Conservation (phyloP, 2,888 invertebrate genomes). For the Spisula solida region DNA sequence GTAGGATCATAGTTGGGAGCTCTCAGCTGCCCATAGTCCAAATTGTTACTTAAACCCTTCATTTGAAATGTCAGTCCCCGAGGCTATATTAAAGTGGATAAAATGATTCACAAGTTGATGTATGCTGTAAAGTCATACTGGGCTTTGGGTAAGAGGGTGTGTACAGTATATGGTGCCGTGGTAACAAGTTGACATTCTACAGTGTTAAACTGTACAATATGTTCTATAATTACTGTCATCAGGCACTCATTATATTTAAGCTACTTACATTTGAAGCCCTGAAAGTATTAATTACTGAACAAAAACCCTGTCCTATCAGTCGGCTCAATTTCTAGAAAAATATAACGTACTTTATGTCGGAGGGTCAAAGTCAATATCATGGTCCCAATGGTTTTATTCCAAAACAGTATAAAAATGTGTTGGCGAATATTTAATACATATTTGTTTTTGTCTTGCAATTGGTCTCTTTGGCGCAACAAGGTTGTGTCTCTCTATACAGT, state of each 20-base stretch:
- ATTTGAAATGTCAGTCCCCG: neutral
- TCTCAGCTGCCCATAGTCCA: slow-evolving; percentile 25
- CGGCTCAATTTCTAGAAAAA: too few relatives aligned
- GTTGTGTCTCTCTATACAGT: too few relatives aligned
- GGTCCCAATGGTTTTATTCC: too few relatives aligned
- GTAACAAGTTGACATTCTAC: neutral
- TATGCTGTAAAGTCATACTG: neutral
- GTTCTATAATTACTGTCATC: neutral
- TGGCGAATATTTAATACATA: too few relatives aligned
- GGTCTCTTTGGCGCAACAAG: too few relatives aligned
- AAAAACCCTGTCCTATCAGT: neutral
- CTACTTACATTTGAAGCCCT: neutral
- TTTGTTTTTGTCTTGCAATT: too few relatives aligned
- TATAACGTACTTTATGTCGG: too few relatives aligned
- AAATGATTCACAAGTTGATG: neutral
- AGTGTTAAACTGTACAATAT: neutral
- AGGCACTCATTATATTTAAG: neutral
- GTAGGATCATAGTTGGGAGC: neutral
- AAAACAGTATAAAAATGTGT: too few relatives aligned
- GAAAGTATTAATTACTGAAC: neutral
- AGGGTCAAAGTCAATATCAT: too few relatives aligned
- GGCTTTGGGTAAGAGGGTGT: neutral
- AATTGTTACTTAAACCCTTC: neutral
- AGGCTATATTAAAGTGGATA: neutral
- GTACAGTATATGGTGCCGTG: neutral